A percentile compares a stretch with the other conserved stretches of the same genome.
Conservation (phyloP, 2,113 vertebrate genomes). For the Apteryx owenii region DNA sequence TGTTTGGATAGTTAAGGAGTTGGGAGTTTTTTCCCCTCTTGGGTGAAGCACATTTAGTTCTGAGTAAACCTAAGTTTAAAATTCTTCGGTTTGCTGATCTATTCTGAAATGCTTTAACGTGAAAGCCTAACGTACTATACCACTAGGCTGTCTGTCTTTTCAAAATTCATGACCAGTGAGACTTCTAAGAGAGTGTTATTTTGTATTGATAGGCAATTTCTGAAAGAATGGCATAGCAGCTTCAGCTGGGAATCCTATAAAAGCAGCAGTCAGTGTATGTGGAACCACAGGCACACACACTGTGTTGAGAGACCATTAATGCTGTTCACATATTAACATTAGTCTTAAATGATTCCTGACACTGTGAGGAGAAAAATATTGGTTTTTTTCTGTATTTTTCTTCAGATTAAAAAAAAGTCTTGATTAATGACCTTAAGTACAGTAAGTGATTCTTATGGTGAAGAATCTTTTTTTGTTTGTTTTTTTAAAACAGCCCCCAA, state of each 20-base stretch:
- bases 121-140: not conserved
- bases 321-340: not conserved
- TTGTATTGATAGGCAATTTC: not conserved
- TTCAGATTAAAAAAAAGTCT: not conserved
- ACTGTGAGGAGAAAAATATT: not conserved
- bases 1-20: accelerated
- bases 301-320: not conserved
- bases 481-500: not conserved
- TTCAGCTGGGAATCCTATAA: not conserved
- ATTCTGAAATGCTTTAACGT: not conserved
- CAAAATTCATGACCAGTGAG: not conserved
- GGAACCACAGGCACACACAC: not conserved
- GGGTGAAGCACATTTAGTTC: not conserved
- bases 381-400: not conserved
- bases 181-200: not conserved
- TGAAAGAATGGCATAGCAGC: not conserved
- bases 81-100: not conserved
- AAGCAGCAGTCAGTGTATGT: not conserved
- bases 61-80: not conserved
- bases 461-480: not conserved
- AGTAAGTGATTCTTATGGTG: not conserved
- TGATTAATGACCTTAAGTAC: not conserved
- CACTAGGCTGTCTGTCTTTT: not conserved
- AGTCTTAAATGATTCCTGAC: not conserved
- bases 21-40: not conserved